Percentiles rank a stretch among this genome's conserved stretches.
Conservation (phyloP, 2,888 invertebrate genomes). For the Cerastis leucographa region DNA sequence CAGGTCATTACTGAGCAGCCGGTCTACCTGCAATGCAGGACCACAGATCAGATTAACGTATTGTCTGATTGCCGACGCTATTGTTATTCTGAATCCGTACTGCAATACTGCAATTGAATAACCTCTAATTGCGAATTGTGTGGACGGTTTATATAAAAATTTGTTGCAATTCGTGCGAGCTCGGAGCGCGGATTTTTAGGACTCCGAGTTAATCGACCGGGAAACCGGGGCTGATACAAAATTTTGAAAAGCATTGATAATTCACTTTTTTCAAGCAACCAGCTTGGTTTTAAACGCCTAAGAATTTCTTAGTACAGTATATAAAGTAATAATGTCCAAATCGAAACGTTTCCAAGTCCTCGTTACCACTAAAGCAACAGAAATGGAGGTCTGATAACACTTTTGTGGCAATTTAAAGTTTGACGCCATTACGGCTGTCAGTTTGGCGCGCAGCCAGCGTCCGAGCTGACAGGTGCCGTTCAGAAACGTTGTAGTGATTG, state of each 20-base stretch:
- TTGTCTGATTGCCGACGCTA: slow-evolving; percentile 50
- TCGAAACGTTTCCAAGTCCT: slow-evolving; percentile 3
- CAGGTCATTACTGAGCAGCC: slow-evolving; percentile 60
- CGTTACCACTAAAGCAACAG: slow-evolving; percentile 31
- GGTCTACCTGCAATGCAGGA: slow-evolving; percentile 65
- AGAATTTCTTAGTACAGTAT: not conserved
- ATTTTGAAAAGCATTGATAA: not conserved
- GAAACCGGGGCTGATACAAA: not conserved
- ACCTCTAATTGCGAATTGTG: slow-evolving; percentile 49
- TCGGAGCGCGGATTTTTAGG: not conserved
- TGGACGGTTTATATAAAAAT: slow-evolving; percentile 11
- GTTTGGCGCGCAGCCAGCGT: slow-evolving; percentile 79
- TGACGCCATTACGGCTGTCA: slow-evolving; percentile 73
- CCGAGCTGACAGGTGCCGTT: slow-evolving; percentile 64
- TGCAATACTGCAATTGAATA: slow-evolving; percentile 46
- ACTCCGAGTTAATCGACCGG: not conserved
- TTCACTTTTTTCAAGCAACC: not conserved
- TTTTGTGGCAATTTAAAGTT: slow-evolving; percentile 59
- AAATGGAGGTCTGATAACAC: slow-evolving; percentile 56
- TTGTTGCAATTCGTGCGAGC: slow-evolving; percentile 9
- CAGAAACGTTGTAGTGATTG: slow-evolving; percentile 63
- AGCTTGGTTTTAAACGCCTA: not conserved
- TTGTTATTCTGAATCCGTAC: slow-evolving; percentile 57
- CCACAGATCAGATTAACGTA: slow-evolving; percentile 59
- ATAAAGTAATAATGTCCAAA: slow-evolving; percentile 1